phyloP scores from a whole-genome alignment of 2,888 invertebrate species.

The Tanytarsus gracilentus region DNA sequence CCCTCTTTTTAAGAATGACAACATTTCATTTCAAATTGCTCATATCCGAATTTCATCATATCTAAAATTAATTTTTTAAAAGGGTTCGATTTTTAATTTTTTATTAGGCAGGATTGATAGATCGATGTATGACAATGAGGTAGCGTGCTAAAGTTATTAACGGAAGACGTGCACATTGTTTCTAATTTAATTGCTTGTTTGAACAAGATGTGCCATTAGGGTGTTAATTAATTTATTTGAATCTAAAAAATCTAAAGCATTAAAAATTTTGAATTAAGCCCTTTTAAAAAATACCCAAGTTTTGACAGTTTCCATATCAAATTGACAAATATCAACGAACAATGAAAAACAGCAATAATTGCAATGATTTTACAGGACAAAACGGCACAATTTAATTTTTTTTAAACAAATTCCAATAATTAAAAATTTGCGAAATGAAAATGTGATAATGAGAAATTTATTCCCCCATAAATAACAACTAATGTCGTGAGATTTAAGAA shows the following conservation, averaged over 20 bases:
- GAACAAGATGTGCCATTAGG: neutral
- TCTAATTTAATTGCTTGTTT: no score
- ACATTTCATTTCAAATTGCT: neutral
- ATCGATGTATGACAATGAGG: no score
- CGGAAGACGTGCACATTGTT: no score
- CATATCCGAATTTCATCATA: neutral
- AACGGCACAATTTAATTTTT: slow-evolving; percentile 21
- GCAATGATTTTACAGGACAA: slow-evolving; percentile 18
- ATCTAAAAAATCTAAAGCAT: no score
- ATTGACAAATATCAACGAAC: neutral
- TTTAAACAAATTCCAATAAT: neutral
- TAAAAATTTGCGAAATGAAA: neutral
- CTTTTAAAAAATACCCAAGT: neutral
- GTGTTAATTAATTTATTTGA: no score
- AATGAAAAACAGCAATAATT: slow-evolving; percentile 17
- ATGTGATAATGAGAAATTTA: neutral
- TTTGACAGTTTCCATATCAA: slow-evolving; percentile 8
- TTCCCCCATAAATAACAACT: neutral
- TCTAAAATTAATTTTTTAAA: no score
- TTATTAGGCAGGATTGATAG: no score
- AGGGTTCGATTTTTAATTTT: no score
- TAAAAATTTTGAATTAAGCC: no score
- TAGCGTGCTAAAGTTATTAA: no score
- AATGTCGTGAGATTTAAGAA: no score
- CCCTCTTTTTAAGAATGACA: neutral